phyloP scores from a whole-genome alignment of 2,113 vertebrate species.

The Miniopterus natalensis region DNA sequence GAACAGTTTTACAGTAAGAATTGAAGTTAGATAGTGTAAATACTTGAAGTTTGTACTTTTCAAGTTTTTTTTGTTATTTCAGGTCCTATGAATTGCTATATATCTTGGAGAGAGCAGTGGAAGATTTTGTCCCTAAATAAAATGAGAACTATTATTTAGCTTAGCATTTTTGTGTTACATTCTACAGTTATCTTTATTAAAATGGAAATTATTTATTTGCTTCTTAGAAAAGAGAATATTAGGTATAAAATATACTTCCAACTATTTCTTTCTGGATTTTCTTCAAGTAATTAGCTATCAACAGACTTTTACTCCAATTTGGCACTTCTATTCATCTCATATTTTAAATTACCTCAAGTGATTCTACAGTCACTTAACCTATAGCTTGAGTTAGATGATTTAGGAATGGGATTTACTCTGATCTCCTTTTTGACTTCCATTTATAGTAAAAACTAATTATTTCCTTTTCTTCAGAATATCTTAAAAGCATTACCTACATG shows the following conservation, averaged over 20 bases:
- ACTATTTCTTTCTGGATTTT: background rate
- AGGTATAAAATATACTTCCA: background rate
- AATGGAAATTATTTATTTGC: background rate
- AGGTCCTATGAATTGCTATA: background rate
- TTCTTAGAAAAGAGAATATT: background rate
- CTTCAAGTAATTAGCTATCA: background rate
- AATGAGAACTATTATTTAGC: background rate
- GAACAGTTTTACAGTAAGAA: background rate
- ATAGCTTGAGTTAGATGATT: background rate
- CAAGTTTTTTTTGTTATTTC: background rate
- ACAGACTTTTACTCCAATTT: background rate
- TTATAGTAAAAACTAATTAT: slow-evolving; percentile 18
- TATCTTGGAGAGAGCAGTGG: background rate
- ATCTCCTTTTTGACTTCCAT: slow-evolving; percentile 9
- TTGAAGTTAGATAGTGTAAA: background rate
- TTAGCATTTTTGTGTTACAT: background rate
- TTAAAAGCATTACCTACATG: slow-evolving; percentile 18
- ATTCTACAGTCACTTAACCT: slow-evolving; percentile 25
- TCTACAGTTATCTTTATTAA: slow-evolving; percentile 2
- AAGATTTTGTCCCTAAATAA: background rate
- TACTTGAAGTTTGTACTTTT: background rate
- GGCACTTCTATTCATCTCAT: background rate
- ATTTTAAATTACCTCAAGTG: slow-evolving; percentile 7
- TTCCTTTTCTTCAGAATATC: background rate
- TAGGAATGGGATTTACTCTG: background rate